These are phyloP conservation scores for Xenopus laevis DNA, from an alignment of 2,113 vertebrate genomes.

Conservation along the genomic window DNA sequence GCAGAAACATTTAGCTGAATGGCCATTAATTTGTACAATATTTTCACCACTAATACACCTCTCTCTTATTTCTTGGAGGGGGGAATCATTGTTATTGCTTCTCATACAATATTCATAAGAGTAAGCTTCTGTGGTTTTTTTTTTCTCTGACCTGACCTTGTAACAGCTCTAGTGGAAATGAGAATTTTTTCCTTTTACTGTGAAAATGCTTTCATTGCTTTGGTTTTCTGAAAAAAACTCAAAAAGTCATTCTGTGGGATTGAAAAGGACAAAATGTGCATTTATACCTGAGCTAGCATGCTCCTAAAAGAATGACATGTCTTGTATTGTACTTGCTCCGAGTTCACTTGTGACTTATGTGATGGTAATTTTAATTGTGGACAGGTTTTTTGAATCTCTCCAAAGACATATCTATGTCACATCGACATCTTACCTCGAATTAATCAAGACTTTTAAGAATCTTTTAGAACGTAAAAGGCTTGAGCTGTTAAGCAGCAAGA, in stretches of 20 bases:
- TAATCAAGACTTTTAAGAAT: slow-evolving; percentile 55
- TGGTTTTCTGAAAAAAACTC: slow-evolving; percentile 51
- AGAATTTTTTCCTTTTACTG: slow-evolving; percentile 53
- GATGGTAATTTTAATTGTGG: slow-evolving; percentile 51
- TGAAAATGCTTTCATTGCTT: slow-evolving; percentile 51
- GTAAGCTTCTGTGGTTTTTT: slow-evolving; percentile 53
- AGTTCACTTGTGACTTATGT: slow-evolving; percentile 39
- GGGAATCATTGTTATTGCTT: slow-evolving; percentile 52
- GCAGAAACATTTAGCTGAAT: background rate
- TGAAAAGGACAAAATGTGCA: slow-evolving; percentile 54
- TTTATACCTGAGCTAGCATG: slow-evolving; percentile 50
- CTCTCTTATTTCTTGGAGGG: slow-evolving; percentile 50
- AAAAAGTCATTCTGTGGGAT: slow-evolving; percentile 53
- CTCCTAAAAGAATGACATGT: slow-evolving; percentile 40
- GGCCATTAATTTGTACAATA: slow-evolving; percentile 47
- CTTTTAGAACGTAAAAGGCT: slow-evolving; percentile 51
- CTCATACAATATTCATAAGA: slow-evolving; percentile 63
- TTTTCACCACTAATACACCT: slow-evolving; percentile 48
- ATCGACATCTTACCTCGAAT: slow-evolving; percentile 56
- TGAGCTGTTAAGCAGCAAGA: slow-evolving; percentile 50
- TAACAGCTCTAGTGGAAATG: slow-evolving; percentile 59
- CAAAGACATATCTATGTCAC: slow-evolving; percentile 49
- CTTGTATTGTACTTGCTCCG: slow-evolving; percentile 51
- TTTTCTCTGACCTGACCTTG: slow-evolving; percentile 59
- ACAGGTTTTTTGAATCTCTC: slow-evolving; percentile 51